phyloP scores from a whole-genome alignment of 2,113 vertebrate genomes.

The Brachionichthys hirsutus region DNA sequence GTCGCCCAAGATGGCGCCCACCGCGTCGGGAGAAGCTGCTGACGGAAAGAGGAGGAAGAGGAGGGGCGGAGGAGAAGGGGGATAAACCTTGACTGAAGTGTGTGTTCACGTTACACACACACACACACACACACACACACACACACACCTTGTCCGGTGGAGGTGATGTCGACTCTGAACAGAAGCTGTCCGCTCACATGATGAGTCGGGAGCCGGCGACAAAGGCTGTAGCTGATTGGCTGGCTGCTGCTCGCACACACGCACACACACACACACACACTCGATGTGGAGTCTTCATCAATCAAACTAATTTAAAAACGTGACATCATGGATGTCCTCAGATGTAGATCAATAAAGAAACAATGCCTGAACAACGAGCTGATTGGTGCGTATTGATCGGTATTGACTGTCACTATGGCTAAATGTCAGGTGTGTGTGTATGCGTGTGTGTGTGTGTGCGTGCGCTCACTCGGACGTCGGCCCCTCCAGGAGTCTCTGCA shows the following conservation, averaged over 20 bases:
- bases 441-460: neutral
- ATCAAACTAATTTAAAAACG: neutral
- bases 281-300: neutral
- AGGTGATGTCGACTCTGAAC: slow-evolving; percentile 91
- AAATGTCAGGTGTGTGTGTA: slow-evolving; percentile 19
- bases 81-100: too few relatives aligned
- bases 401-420: slow-evolving; percentile 19
- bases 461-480: slow-evolving; percentile 85
- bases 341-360: slow-evolving; percentile 28
- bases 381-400: slow-evolving; percentile 15
- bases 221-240: slow-evolving; percentile 88
- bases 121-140: neutral
- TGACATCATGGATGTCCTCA: neutral
- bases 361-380: slow-evolving; percentile 34
- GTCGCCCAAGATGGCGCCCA: slow-evolving; percentile 79
- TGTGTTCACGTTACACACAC: too few relatives aligned
- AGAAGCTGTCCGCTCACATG: slow-evolving; percentile 94
- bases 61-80: neutral
- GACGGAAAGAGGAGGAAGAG: neutral
- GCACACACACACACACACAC: slow-evolving; percentile 5
- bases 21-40: slow-evolving; percentile 84
- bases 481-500: slow-evolving; percentile 92
- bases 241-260: slow-evolving; percentile 82
- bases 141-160: slow-evolving; percentile 79
- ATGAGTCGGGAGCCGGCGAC: slow-evolving; percentile 92